Percentiles rank a stretch among this genome's conserved stretches.
These are phyloP conservation scores for Felis catus DNA, from an alignment of 2,113 vertebrate genomes.

Conservation along the genomic window DNA sequence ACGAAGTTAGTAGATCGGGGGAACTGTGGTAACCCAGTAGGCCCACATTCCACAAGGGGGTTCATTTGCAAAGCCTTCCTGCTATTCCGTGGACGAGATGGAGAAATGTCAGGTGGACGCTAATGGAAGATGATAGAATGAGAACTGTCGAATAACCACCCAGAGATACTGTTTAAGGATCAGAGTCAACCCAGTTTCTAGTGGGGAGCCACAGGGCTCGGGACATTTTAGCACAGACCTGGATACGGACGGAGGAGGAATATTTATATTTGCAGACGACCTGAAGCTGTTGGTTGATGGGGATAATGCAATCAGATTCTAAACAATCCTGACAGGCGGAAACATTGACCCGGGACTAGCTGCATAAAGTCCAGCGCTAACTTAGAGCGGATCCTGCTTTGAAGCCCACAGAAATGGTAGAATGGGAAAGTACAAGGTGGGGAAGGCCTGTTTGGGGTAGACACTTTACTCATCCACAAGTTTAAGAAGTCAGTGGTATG, in stretches of 20 bases:
- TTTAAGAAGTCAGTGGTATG: not conserved
- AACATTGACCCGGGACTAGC: not conserved
- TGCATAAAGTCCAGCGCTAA: not conserved
- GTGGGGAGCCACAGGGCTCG: not conserved
- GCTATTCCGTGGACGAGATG: not conserved
- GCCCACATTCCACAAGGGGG: not conserved
- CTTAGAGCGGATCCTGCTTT: not conserved
- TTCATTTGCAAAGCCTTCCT: not conserved
- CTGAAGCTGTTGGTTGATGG: not conserved
- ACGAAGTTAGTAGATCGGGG: not conserved
- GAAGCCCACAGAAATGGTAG: not conserved
- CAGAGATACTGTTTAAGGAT: not conserved
- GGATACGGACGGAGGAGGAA: not conserved
- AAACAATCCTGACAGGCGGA: not conserved
- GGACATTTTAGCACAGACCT: not conserved
- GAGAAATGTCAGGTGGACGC: not conserved
- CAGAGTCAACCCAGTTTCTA: not conserved
- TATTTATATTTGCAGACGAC: not conserved
- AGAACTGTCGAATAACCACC: not conserved
- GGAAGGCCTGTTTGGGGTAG: not conserved
- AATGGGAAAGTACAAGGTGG: not conserved
- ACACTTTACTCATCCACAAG: not conserved
- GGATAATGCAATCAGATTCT: not conserved
- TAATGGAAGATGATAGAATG: not conserved
- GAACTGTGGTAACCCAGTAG: not conserved